Conservation (phyloP, 2,797 vertebrate genomes). For the Dromococcyx pavoninus region DNA sequence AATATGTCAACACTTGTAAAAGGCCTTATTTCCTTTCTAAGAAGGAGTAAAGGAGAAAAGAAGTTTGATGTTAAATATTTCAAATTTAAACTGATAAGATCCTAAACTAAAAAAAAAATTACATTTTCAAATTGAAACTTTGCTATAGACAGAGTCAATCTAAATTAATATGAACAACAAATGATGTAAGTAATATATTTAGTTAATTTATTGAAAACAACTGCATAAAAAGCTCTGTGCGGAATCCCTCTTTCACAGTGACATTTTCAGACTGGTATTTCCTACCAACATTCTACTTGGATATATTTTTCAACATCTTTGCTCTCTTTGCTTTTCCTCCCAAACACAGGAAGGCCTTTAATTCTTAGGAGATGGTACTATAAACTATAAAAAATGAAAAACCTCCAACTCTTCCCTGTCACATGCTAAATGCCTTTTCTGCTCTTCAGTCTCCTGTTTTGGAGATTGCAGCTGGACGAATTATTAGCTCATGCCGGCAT, state of each 20-base stretch:
- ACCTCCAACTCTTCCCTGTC: background rate
- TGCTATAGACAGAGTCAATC: background rate
- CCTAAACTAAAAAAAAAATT: background rate
- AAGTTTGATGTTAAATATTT: background rate
- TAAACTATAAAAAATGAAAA: background rate
- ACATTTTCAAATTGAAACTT: background rate
- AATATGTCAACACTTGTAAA: background rate
- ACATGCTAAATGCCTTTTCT: background rate
- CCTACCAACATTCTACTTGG: background rate
- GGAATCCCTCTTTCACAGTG: background rate
- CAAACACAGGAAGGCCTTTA: background rate
- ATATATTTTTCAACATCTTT: background rate
- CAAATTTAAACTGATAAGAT: background rate
- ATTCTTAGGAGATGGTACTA: background rate
- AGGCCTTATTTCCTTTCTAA: background rate
- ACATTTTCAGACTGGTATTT: background rate
- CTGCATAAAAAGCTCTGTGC: rapidly evolving
- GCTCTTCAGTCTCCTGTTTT: background rate
- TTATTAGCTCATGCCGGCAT: background rate
- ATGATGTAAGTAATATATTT: background rate
- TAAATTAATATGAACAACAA: background rate
- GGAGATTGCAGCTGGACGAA: background rate
- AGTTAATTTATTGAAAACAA: background rate
- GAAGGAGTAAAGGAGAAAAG: background rate
- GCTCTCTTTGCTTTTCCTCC: background rate